Conservation (phyloP, 1,140 invertebrate genomes). For the Zaprionus capensis region DNA sequence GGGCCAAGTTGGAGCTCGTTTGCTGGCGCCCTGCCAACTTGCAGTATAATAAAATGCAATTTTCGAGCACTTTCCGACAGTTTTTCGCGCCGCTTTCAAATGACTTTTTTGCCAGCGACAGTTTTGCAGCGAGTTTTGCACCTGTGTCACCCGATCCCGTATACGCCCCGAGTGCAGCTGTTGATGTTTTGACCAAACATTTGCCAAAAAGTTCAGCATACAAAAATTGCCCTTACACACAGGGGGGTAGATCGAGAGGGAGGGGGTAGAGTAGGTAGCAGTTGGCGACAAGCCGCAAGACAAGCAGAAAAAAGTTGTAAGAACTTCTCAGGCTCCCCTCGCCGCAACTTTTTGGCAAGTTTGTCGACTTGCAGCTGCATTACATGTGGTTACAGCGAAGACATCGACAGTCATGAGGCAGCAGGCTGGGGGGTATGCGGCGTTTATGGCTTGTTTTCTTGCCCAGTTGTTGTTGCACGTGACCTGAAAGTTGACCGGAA, state of each 20-base stretch:
- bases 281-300: conserved; percentile 43
- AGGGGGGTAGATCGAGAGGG: neutral
- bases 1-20: neutral
- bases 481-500: conserved; percentile 51
- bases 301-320: conserved; percentile 59
- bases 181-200: conserved; percentile 69
- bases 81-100: conserved; percentile 51
- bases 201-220: conserved; percentile 63
- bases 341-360: conserved; percentile 54
- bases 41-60: conserved; percentile 68
- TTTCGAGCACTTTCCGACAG: conserved; percentile 49
- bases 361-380: conserved; percentile 69
- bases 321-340: conserved; percentile 40
- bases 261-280: neutral
- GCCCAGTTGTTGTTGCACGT: conserved; percentile 41
- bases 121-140: conserved; percentile 47
- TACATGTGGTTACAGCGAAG: conserved; percentile 63
- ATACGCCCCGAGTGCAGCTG: conserved; percentile 33
- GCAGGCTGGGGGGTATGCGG: conserved; percentile 32
- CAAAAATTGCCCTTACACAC: conserved; percentile 7
- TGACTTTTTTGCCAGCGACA: conserved; percentile 55
- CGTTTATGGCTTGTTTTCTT: conserved; percentile 39
- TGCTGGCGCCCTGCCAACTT: conserved; percentile 56
- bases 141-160: conserved; percentile 26
- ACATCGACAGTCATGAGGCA: conserved; percentile 60